Evolutionary conservation across 2,113 vertebrate genomes (phyloP), one percentile per base, ranked within the genome.

Genomic region (Marmota monax): DNA sequence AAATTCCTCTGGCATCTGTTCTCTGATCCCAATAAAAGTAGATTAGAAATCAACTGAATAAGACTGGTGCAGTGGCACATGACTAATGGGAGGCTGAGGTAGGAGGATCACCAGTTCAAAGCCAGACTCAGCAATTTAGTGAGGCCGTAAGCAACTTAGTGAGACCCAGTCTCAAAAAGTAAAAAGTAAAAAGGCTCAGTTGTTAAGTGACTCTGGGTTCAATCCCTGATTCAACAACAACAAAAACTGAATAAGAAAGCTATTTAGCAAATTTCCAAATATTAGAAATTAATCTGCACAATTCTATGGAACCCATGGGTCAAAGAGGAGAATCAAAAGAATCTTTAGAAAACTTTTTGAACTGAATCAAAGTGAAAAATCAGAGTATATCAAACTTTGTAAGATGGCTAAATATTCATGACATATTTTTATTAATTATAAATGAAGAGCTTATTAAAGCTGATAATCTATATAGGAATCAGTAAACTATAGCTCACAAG

Each of bases 1-100:
- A 18, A 45, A 16, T 76, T 76, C 11, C 18, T 45, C 32, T 45
- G 32, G 53, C 13, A 45, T 23, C 45, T 48, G 18, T 88, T n/a
- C 56, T 23, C 53, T 76, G 29, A 63, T 63, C 27, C 27, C 39
- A 61, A 88, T 7, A 63, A 76, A 63, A n/a, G 7, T 63, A n/a
- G 34, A 39, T 22, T 25, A 45, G 56, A 63, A 88, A 61, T n/a
- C 11, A 42, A n/a, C 18, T 23, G 39, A 11, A 88, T 45, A 69
- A 18, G 27, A 22, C 1, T 0, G 18, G 56, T 17, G 2, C 18
- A 58, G 7, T 22, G 6, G 56, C 6, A 58, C 7, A 58, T 7
- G 56, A 22, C 20, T 58, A 2, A 58, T 20, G 18, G 56, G 56
- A 58, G 56, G 56, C 56, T 58, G 56, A 22, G 20, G 56, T 20